phyloP scores from a whole-genome alignment of 2,113 vertebrate species.

The Embiotoca jacksoni region DNA sequence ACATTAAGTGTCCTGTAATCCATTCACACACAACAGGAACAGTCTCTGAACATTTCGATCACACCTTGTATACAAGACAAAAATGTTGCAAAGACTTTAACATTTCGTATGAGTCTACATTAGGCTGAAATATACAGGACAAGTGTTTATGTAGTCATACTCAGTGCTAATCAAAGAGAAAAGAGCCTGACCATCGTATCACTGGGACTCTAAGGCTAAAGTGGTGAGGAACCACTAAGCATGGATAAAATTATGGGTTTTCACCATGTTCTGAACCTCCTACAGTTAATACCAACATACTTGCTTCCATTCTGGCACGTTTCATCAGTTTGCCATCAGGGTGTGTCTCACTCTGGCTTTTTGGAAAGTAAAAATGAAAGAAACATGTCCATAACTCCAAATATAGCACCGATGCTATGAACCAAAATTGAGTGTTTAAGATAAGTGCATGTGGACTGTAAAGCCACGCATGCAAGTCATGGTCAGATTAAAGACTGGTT shows the following conservation, averaged over 20 bases:
- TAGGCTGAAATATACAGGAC: background rate
- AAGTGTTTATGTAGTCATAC: background rate
- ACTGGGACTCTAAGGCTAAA: background rate
- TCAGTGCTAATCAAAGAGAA: background rate
- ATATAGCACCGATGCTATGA: constrained; percentile 55
- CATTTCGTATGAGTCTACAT: no score
- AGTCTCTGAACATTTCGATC: no score
- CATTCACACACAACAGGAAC: no score
- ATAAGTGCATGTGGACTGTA: constrained; percentile 47
- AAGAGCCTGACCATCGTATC: background rate
- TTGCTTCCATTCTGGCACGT: constrained; percentile 31
- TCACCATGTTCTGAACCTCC: constrained; percentile 38
- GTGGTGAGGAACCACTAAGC: constrained; percentile 18
- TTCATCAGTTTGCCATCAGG: constrained; percentile 58
- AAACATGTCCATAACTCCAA: constrained; percentile 41
- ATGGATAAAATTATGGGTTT: constrained; percentile 63
- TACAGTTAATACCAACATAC: constrained; percentile 55
- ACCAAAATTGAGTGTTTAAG: constrained; percentile 74
- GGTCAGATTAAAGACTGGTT: constrained; percentile 61
- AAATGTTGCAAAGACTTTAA: no score
- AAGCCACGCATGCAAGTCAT: constrained; percentile 32
- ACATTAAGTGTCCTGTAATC: no score
- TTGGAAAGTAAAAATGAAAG: constrained; percentile 45
- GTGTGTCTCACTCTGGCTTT: constrained; percentile 48
- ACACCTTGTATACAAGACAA: no score